A percentile compares a stretch with the other conserved stretches of the same genome.
These are phyloP conservation scores for Gortyna flavago DNA, from an alignment of 2,888 invertebrate genomes.

Conservation along the genomic window DNA sequence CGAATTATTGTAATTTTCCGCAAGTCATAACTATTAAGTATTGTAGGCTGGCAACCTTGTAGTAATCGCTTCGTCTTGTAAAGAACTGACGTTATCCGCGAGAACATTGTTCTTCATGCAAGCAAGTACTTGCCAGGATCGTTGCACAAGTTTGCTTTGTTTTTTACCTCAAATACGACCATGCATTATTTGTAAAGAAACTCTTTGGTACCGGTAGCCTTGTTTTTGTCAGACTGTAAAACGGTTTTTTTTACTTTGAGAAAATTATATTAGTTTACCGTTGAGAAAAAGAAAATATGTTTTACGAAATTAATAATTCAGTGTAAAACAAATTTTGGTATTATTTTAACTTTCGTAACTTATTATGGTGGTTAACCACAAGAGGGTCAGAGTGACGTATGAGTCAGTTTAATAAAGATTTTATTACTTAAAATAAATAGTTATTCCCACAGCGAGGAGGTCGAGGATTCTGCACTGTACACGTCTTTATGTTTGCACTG, in stretches of 20 bases:
- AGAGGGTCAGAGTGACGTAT: conserved; percentile 33
- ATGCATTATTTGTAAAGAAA: conserved; percentile 19
- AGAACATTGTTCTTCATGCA: conserved; percentile 37
- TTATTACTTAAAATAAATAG: conserved; percentile 46
- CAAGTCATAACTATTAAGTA: conserved; percentile 36
- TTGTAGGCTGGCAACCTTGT: conserved; percentile 43
- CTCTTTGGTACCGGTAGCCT: background rate
- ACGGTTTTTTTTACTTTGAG: background rate
- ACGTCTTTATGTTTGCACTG: conserved; percentile 81
- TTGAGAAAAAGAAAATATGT: background rate
- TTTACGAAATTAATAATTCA: background rate
- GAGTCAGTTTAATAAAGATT: background rate
- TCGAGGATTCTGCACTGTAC: conserved; percentile 72
- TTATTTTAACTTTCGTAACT: conserved; percentile 15
- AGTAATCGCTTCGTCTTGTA: conserved; percentile 38
- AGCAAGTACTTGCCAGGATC: conserved; percentile 15
- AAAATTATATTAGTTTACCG: background rate
- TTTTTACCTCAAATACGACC: conserved; percentile 50
- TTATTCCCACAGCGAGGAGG: conserved; percentile 73
- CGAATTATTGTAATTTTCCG: conserved; percentile 42
- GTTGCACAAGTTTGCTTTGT: conserved; percentile 39
- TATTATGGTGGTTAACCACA: conserved; percentile 18
- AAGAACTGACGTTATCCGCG: conserved; percentile 24
- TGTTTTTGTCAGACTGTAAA: background rate
- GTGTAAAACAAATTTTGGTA: background rate